These are phyloP conservation scores for Luperina testacea DNA, from an alignment of 2,888 invertebrate species.

Conservation along the genomic window DNA sequence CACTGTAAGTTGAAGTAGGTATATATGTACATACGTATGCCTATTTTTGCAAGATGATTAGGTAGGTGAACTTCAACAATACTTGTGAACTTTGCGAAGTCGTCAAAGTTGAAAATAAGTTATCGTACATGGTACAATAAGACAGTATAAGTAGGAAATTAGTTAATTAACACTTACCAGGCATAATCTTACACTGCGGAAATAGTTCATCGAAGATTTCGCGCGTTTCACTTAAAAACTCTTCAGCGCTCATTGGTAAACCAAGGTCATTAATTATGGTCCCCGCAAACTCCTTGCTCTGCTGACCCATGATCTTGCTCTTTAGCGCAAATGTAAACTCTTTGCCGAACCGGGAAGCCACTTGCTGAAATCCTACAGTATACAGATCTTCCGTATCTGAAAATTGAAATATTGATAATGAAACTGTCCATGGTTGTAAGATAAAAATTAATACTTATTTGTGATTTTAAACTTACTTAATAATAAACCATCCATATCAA, in stretches of 20 bases:
- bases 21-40: no score
- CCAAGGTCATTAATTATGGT: slow-evolving; percentile 90
- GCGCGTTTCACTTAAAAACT: slow-evolving; percentile 91
- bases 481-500: slow-evolving; percentile 87
- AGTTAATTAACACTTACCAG: slow-evolving; percentile 90
- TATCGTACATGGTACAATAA: neutral
- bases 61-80: neutral
- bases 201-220: slow-evolving; percentile 90
- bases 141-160: neutral
- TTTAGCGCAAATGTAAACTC: slow-evolving; percentile 95
- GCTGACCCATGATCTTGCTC: slow-evolving; percentile 93
- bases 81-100: neutral
- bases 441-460: neutral
- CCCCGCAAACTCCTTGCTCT: slow-evolving; percentile 91
- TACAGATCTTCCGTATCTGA: slow-evolving; percentile 95
- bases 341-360: slow-evolving; percentile 92
- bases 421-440: neutral
- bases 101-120: slow-evolving; percentile 2
- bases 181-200: slow-evolving; percentile 91
- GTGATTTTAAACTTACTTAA: slow-evolving; percentile 78
- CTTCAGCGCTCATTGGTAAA: slow-evolving; percentile 92
- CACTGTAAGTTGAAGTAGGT: no score
- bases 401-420: slow-evolving; percentile 55
- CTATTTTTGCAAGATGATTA: neutral
- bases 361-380: slow-evolving; percentile 92